phyloP scores from a whole-genome alignment of 2,797 vertebrate genomes.

The Sebastes vulpes region DNA sequence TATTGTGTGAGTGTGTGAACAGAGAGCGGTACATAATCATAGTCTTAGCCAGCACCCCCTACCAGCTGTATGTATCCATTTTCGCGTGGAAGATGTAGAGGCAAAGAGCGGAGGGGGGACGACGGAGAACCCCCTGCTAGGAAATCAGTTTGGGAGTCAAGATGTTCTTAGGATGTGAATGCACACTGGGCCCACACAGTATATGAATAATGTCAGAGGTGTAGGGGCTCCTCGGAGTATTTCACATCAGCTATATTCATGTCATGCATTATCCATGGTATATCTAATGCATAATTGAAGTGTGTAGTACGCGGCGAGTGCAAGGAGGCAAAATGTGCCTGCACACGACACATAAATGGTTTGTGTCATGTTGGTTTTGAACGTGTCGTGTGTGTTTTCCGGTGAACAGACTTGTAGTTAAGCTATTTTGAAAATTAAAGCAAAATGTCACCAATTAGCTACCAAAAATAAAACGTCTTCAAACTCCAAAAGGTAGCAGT shows the following conservation, averaged over 20 bases:
- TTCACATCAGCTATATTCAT: slow-evolving; percentile 44
- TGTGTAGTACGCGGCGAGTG: slow-evolving; percentile 25
- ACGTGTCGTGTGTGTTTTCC: background rate
- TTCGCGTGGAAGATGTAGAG: slow-evolving; percentile 14
- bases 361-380: slow-evolving; percentile 46
- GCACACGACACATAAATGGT: slow-evolving; percentile 40
- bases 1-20: slow-evolving; percentile 30
- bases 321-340: slow-evolving; percentile 42
- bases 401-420: background rate
- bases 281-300: slow-evolving; percentile 66
- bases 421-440: background rate
- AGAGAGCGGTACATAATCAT: slow-evolving; percentile 39
- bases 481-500: slow-evolving; percentile 11
- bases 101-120: slow-evolving; percentile 10
- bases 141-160: slow-evolving; percentile 48
- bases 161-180: slow-evolving; percentile 28
- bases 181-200: slow-evolving; percentile 10
- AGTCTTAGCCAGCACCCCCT: slow-evolving; percentile 18
- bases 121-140: slow-evolving; percentile 2
- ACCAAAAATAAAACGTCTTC: slow-evolving; percentile 7
- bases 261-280: slow-evolving; percentile 76
- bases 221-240: slow-evolving; percentile 44
- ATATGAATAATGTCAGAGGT: slow-evolving; percentile 53
- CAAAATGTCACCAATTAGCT: slow-evolving; percentile 25
- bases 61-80: slow-evolving; percentile 21